These are phyloP conservation scores for Zaprionus africanus DNA, from an alignment of 1,140 invertebrate genomes.

Conservation along the genomic window DNA sequence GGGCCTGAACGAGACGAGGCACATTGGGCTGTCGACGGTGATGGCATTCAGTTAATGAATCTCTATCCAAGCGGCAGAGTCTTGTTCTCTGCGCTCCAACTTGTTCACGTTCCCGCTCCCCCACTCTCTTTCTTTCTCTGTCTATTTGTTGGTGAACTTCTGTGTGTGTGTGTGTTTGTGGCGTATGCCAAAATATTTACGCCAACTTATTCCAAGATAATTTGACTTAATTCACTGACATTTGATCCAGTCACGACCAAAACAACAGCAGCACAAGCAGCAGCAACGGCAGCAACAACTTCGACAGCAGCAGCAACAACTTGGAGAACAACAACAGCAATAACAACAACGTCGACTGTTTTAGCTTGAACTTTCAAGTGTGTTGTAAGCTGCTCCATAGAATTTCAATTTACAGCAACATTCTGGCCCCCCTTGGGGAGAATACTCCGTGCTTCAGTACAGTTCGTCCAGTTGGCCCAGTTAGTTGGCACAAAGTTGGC, in stretches of 20 bases:
- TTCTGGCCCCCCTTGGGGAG: not conserved
- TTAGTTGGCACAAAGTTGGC: conserved; percentile 3
- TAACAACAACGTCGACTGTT: not conserved
- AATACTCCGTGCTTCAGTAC: not conserved
- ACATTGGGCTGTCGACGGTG: conserved; percentile 3
- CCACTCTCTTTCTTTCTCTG: too few species aligned
- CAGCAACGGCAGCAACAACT: conserved; percentile 33
- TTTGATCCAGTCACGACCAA: conserved; percentile 48
- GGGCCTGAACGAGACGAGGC: conserved; percentile 7
- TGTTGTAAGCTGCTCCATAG: conserved; percentile 14
- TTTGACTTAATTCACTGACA: conserved; percentile 75
- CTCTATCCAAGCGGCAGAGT: conserved; percentile 68
- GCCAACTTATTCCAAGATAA: conserved; percentile 65
- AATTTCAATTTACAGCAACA: conserved; percentile 38
- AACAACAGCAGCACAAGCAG: conserved; percentile 22
- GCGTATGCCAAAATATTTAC: conserved; percentile 70
- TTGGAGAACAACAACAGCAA: not conserved
- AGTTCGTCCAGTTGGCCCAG: conserved; percentile 14
- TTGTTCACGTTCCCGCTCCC: not conserved
- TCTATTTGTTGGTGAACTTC: conserved; percentile 9
- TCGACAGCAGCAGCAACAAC: not conserved
- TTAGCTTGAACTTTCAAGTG: conserved; percentile 24
- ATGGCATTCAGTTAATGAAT: conserved; percentile 66
- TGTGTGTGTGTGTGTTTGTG: conserved; percentile 52
- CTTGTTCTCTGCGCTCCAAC: conserved; percentile 33